Conservation (phyloP, 2,797 vertebrate genomes). For the Melopsittacus undulatus region DNA sequence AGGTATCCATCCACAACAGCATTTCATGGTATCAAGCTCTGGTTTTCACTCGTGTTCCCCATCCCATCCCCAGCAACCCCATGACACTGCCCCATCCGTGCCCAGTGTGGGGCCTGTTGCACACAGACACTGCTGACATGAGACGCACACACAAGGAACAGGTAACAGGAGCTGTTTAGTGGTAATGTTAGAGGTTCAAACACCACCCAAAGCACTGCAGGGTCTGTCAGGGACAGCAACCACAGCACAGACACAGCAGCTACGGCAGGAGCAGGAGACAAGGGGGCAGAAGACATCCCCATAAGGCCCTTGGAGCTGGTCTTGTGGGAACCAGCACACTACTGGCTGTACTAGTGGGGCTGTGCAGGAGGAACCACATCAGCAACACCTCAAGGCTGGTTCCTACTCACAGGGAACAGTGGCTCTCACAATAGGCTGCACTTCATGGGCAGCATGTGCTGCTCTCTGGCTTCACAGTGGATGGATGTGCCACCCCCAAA, state of each 20-base stretch:
- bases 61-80: not conserved
- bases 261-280: not conserved
- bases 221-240: not conserved
- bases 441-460: fast-evolving
- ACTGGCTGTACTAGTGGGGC: not conserved
- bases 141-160: not conserved
- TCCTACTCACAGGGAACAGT: not conserved
- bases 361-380: fast-evolving
- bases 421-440: not conserved
- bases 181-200: not conserved
- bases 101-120: not conserved
- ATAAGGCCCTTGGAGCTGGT: not conserved
- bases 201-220: not conserved
- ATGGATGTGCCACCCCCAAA: not conserved
- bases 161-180: not conserved
- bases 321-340: not conserved
- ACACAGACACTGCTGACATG: not conserved
- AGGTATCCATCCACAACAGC: not conserved
- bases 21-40: not conserved
- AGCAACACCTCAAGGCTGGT: fast-evolving
- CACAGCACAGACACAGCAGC: not conserved
- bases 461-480: not conserved
- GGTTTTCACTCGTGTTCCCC: not conserved
- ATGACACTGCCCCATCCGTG: not conserved
- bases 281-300: not conserved